Conservation (phyloP, 2,888 invertebrate species). For the Germaria angustata region DNA sequence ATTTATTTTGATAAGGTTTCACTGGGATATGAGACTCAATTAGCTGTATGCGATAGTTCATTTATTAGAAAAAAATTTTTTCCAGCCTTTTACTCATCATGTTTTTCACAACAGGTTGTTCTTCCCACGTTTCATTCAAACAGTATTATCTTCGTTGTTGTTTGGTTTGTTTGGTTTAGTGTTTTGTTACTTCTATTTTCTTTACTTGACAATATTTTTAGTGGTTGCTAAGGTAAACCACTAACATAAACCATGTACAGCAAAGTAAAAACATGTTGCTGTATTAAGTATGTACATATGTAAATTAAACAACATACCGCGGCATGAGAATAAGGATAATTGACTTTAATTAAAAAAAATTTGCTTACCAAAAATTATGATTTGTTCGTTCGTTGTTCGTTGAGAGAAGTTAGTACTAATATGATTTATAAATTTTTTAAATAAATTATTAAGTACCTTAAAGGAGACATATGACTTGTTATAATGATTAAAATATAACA, state of each 20-base stretch:
- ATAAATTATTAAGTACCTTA: too few relatives aligned
- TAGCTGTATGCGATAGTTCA: not conserved
- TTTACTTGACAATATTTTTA: not conserved
- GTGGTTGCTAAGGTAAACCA: constrained; percentile 47
- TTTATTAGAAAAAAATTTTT: not conserved
- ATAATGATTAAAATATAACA: too few relatives aligned
- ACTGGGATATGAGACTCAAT: not conserved
- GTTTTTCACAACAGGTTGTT: constrained; percentile 44
- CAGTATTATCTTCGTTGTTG: not conserved
- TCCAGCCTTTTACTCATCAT: not conserved
- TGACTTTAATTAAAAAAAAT: not conserved
- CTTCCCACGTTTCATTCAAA: constrained; percentile 36
- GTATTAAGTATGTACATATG: not conserved
- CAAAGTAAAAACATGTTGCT: not conserved
- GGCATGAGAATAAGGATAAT: not conserved
- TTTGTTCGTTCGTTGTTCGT: not conserved
- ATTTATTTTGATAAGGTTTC: not conserved
- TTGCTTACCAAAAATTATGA: not conserved
- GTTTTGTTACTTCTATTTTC: not conserved
- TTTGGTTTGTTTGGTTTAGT: not conserved
- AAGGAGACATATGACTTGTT: too few relatives aligned
- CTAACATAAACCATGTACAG: not conserved
- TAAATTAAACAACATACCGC: not conserved
- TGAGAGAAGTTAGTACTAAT: too few relatives aligned
- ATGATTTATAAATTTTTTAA: too few relatives aligned